Evolutionary conservation across 2,113 vertebrate species (phyloP).

Genomic region (Dicrurus megarhynchus): DNA sequence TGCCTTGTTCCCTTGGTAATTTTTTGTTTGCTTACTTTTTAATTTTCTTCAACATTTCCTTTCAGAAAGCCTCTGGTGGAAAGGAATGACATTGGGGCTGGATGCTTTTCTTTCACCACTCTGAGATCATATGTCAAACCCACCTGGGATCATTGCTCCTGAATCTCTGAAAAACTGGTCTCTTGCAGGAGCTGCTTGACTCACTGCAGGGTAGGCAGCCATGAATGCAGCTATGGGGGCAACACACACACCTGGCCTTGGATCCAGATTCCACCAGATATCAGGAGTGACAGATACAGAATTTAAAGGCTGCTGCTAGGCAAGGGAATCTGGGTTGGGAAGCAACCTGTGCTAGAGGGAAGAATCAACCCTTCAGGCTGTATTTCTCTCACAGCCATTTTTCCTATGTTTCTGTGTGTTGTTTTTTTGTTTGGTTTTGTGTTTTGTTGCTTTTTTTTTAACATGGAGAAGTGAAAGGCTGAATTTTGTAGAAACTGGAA

Average conservation of each 20-base stretch:
- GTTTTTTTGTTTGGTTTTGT: neutral
- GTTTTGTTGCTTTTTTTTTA: neutral
- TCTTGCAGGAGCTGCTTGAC: neutral
- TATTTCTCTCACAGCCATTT: neutral
- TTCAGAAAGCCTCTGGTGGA: neutral
- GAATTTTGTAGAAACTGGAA: neutral
- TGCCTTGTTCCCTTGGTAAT: conserved; percentile 43
- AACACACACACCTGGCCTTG: neutral
- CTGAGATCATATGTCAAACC: neutral
- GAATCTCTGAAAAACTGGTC: neutral
- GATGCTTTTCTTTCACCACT: neutral
- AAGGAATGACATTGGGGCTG: neutral
- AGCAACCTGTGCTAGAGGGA: neutral
- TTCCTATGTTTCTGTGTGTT: neutral
- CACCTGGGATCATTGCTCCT: neutral
- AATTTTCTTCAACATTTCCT: conserved; percentile 9
- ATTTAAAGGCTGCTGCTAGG: neutral
- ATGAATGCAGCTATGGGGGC: neutral
- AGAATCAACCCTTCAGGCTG: neutral
- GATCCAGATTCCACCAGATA: neutral
- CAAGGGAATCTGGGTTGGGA: neutral
- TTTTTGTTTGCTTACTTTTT: conserved; percentile 46
- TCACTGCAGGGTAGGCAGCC: neutral
- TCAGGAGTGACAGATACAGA: neutral
- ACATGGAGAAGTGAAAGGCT: neutral